Percentiles rank a stretch among this genome's conserved stretches.
These are phyloP conservation scores for Caretta caretta DNA, from an alignment of 2,113 vertebrate species.

Conservation along the genomic window DNA sequence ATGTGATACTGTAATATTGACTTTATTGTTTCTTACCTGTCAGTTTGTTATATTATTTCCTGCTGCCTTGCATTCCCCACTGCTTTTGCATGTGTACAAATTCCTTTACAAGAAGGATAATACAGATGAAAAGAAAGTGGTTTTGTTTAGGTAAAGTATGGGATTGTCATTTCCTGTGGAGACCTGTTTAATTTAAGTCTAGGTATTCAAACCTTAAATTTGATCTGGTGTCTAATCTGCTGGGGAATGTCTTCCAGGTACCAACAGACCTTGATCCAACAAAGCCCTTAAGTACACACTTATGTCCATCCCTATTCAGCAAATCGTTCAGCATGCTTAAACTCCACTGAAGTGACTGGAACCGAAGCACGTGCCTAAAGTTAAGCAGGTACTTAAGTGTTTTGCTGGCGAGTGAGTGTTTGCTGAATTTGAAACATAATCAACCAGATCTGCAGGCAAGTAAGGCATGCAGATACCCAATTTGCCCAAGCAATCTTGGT, in stretches of 20 bases:
- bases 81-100: neutral
- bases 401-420: rapidly evolving
- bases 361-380: neutral
- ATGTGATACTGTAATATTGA: neutral
- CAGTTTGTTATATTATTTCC: neutral
- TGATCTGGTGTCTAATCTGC: rapidly evolving
- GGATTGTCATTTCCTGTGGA: neutral
- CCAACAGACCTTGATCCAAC: rapidly evolving
- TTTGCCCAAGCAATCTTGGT: neutral
- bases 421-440: conserved; percentile 5
- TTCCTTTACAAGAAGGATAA: neutral
- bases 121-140: neutral
- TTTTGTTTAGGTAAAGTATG: neutral
- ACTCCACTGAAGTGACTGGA: rapidly evolving
- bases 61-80: neutral
- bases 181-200: neutral
- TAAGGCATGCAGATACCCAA: neutral
- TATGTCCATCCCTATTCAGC: neutral
- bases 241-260: neutral
- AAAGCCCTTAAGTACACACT: rapidly evolving
- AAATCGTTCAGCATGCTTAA: rapidly evolving
- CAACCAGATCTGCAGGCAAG: conserved; percentile 8
- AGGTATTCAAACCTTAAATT: neutral
- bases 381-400: rapidly evolving
- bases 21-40: neutral